A percentile compares a stretch with the other conserved stretches of the same genome.
Evolutionary conservation across 2,888 invertebrate species (phyloP).

Genomic region (Listrodromus nycthemerus): DNA sequence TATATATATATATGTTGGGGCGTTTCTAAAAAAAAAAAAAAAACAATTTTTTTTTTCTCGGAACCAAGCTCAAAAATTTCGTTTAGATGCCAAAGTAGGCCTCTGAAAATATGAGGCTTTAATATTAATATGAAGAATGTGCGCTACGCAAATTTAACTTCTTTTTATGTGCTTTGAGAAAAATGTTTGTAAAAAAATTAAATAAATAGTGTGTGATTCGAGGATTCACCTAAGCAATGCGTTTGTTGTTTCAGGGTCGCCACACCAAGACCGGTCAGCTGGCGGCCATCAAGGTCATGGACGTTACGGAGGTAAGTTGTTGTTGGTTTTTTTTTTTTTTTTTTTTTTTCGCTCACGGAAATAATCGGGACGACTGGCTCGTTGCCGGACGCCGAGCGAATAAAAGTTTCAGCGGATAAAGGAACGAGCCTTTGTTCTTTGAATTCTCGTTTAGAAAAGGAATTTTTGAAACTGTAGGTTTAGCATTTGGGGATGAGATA

Average conservation of each 20-base stretch:
- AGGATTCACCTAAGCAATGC: conserved; percentile 61
- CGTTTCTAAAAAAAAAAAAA: too few species aligned
- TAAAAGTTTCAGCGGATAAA: conserved; percentile 18
- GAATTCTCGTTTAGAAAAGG: neutral
- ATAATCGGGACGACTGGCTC: conserved; percentile 28
- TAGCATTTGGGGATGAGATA: neutral
- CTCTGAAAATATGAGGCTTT: too few species aligned
- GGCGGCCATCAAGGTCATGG: conserved; percentile 99
- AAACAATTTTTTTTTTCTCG: too few species aligned
- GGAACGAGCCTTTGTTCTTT: conserved; percentile 14
- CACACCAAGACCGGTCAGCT: conserved; percentile 99
- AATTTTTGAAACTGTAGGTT: neutral
- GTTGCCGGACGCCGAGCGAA: neutral
- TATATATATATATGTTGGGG: neutral
- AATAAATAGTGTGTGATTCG: conserved; percentile 17
- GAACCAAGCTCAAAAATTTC: too few species aligned
- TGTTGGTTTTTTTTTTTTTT: too few species aligned
- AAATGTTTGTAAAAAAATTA: neutral
- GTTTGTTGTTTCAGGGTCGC: conserved; percentile 90
- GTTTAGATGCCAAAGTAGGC: too few species aligned
- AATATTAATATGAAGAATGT: too few species aligned
- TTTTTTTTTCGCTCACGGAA: conserved; percentile 26
- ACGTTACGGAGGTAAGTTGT: conserved; percentile 95
- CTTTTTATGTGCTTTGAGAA: too few species aligned
- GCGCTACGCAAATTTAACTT: too few species aligned